A percentile compares a stretch with the other conserved stretches of the same genome.
Conservation (phyloP, 2,797 vertebrate species). For the Tapera naevia region DNA sequence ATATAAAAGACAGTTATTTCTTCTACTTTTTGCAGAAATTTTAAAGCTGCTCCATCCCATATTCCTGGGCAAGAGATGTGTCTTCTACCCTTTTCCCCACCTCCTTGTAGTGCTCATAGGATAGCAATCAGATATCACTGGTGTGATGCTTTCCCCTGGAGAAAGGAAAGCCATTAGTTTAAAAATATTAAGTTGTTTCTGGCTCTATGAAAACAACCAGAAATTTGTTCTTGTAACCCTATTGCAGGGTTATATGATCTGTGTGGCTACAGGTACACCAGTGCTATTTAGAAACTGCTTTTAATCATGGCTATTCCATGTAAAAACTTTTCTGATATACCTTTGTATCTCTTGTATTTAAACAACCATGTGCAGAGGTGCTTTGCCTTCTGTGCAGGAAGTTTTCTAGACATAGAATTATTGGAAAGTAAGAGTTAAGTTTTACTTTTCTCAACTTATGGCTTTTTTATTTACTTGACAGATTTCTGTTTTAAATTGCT, state of each 20-base stretch:
- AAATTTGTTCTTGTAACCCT: neutral
- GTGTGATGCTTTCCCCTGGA: neutral
- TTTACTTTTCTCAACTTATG: neutral
- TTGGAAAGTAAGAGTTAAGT: neutral
- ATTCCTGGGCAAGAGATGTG: neutral
- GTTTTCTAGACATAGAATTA: neutral
- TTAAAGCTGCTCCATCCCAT: neutral
- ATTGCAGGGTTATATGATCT: neutral
- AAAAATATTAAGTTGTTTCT: neutral
- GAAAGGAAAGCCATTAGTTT: neutral
- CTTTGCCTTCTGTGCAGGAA: neutral
- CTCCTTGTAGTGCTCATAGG: neutral
- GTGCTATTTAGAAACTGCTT: neutral
- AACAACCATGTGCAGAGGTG: neutral
- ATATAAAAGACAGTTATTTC: neutral
- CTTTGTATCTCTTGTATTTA: neutral
- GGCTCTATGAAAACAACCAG: neutral
- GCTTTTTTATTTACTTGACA: neutral
- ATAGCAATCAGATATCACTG: neutral
- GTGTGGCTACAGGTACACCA: neutral
- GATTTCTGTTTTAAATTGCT: neutral
- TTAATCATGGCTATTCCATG: neutral
- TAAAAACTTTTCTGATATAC: neutral
- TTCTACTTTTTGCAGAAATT: neutral
- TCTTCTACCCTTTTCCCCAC: accelerated